Evolutionary conservation across 1,140 invertebrate genomes (phyloP).

Genomic region (Bombus impatiens): DNA sequence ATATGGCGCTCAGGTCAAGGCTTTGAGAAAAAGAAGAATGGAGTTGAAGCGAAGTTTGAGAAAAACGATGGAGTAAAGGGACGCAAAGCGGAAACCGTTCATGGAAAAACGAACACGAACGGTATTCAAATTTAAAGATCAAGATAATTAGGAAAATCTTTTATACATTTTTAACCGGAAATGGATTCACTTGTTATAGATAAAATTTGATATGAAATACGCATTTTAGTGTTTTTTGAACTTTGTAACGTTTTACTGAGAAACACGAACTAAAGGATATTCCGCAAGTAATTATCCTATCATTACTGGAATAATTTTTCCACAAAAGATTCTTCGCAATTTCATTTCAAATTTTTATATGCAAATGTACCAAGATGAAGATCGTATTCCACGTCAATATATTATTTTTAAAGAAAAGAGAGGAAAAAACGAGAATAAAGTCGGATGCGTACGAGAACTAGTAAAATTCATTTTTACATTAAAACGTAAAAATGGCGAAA

Average conservation of each 20-base stretch:
- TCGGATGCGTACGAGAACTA: neutral
- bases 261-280: neutral
- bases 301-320: neutral
- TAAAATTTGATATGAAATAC: neutral
- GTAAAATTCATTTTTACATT: slow-evolving; percentile 33
- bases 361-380: neutral
- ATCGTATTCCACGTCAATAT: neutral
- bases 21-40: slow-evolving; percentile 29
- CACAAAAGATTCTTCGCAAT: neutral
- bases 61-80: slow-evolving; percentile 38
- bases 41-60: slow-evolving; percentile 32
- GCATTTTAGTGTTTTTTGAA: neutral
- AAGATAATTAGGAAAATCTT: slow-evolving; percentile 23
- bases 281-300: neutral
- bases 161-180: neutral
- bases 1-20: slow-evolving; percentile 66
- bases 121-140: neutral
- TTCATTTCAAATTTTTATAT: neutral
- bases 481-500: slow-evolving; percentile 38
- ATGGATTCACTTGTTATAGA: neutral
- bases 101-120: neutral
- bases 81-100: slow-evolving; percentile 7
- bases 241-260: neutral
- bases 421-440: neutral
- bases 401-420: neutral